Evolutionary conservation across 2,797 vertebrate genomes (phyloP), one percentile per base, ranked within the genome.

Genomic region (Microctenopoma stevenorrisi): DNA sequence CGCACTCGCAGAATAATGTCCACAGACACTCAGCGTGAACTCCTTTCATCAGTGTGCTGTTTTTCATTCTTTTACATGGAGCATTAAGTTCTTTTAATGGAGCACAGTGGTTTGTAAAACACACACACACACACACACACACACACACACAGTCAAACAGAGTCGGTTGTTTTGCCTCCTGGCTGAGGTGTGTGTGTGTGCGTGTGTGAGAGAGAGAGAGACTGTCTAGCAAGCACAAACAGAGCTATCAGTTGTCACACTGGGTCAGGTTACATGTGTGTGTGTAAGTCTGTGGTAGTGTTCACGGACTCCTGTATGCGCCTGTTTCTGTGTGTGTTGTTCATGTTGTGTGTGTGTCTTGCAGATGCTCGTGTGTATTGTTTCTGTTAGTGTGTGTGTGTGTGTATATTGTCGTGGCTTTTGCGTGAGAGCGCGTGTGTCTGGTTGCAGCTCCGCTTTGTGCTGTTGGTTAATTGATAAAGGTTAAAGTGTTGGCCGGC

Each of bases 401-500:
- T 51, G 47, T 58, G 44, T 44, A 15, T 42, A 4, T 33, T 57
- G 43, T 54, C 44, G 47, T 46, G 15, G 0, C 14, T 44, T 16
- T 15, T 75, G 35, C 26, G 47, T 66, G 62, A 33, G 26, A 25
- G 59, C 68, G 68, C 74, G 74, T 87, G 84, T 82, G 79, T 89
- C 60, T 75, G 76, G 75, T 90, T 89, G 82, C 87, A 82, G 65
- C 72, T 58, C 61, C 68, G 68, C 87, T 91, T 90, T 89, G 88
- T 89, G 86, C 82, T 79, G 74, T 15, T 91, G 90, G 86, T 89
- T 91, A 89, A 91, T 90, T 90, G 87, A 91, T 91, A 91, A 89
- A 90, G 90, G 90, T 89, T 91, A 90, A 91, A 85, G 74, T 52
- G 58, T 48, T 51, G 83, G 73, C 64, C 14, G 44, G 52, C 43